Evolutionary conservation across 2,797 vertebrate genomes (phyloP).

Genomic region (Lutjanus campechanus): DNA sequence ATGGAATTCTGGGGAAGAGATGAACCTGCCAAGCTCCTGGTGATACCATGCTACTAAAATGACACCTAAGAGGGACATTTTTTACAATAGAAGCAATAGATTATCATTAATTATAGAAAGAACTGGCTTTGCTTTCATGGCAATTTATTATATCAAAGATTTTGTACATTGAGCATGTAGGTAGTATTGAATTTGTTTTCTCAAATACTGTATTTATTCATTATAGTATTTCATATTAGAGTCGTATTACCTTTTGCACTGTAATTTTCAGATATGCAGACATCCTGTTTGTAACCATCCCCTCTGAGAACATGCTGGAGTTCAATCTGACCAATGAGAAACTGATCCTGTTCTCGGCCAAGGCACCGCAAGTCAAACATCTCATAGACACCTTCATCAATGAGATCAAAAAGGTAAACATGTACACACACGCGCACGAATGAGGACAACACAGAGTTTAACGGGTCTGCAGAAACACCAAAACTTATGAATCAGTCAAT

Average conservation of each 20-base stretch:
- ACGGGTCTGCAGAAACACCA: neutral
- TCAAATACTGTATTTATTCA: neutral
- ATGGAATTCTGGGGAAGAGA: too few species aligned
- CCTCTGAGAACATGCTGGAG: constrained; percentile 96
- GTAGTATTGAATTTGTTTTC: neutral
- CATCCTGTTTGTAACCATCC: constrained; percentile 95
- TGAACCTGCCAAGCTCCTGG: too few species aligned
- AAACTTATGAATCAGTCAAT: too few species aligned
- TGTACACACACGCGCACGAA: constrained; percentile 31
- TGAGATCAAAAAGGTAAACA: constrained; percentile 93
- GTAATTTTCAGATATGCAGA: constrained; percentile 90
- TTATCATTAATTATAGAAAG: neutral
- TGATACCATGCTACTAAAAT: neutral
- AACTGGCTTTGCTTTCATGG: neutral
- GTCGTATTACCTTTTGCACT: neutral
- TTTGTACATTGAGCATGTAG: neutral
- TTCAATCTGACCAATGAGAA: constrained; percentile 95
- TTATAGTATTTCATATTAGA: too few species aligned
- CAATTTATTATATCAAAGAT: neutral
- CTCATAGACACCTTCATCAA: constrained; percentile 94
- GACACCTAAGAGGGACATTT: neutral
- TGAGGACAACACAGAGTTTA: neutral
- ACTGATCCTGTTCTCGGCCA: constrained; percentile 97
- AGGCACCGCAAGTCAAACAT: constrained; percentile 93
- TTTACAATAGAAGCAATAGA: neutral